Conservation (phyloP, 2,113 vertebrate genomes). For the Heptranchias perlo region DNA sequence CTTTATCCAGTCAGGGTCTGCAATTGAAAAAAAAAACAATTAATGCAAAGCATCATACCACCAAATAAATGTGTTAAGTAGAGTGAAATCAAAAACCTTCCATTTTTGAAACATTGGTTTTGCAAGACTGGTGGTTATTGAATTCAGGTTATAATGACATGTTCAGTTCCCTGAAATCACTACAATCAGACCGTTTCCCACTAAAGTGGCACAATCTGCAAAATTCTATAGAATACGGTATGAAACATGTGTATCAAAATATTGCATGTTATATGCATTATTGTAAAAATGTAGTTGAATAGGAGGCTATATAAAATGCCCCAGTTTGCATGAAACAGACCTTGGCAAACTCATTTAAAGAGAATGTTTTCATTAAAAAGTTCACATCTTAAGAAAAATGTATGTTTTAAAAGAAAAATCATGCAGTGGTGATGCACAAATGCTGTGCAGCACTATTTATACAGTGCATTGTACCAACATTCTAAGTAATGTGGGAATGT, state of each 20-base stretch:
- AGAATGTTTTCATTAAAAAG: not conserved
- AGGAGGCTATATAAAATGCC: not conserved
- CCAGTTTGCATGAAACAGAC: not conserved
- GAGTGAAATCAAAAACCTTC: not conserved
- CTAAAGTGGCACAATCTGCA: not conserved
- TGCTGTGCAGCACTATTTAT: not conserved
- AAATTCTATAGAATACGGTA: not conserved
- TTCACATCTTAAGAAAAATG: not conserved
- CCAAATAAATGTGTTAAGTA: not conserved
- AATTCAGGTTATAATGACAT: not conserved
- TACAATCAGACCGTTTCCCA: not conserved
- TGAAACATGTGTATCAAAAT: not conserved
- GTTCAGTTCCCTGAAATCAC: not conserved
- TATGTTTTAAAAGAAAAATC: not conserved
- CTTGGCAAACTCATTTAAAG: not conserved
- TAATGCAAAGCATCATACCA: not conserved
- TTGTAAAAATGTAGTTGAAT: not conserved
- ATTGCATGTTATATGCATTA: not conserved
- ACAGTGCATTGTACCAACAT: not conserved
- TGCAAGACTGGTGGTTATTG: not conserved
- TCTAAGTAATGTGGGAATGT: not conserved
- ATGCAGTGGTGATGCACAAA: not conserved
- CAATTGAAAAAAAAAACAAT: conserved; percentile 48
- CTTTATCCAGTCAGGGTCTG: conserved; percentile 96
- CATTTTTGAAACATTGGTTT: not conserved